Conservation (phyloP, 2,113 vertebrate species). For the Albula goreensis region DNA sequence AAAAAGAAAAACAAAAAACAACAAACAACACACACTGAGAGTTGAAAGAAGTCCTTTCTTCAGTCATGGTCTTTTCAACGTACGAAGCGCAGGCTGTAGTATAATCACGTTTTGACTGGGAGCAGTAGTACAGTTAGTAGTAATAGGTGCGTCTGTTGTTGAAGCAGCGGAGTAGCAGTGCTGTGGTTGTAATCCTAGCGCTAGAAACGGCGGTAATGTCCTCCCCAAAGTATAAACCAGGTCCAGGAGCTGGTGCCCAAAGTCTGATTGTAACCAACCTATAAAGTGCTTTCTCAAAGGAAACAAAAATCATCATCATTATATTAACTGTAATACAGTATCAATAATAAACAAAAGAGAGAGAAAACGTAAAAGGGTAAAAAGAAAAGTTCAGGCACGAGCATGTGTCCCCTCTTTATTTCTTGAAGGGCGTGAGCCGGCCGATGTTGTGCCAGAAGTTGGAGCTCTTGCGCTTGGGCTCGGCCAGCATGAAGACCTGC, state of each 20-base stretch:
- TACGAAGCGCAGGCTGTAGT: slow-evolving; percentile 42
- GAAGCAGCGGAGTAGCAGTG: slow-evolving; percentile 38
- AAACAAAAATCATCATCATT: slow-evolving; percentile 39
- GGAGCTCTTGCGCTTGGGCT: slow-evolving; percentile 90
- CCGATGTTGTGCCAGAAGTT: slow-evolving; percentile 98
- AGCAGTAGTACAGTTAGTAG: slow-evolving; percentile 57
- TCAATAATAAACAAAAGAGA: slow-evolving; percentile 35
- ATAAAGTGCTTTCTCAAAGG: slow-evolving; percentile 80
- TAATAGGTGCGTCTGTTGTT: slow-evolving; percentile 41
- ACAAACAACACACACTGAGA: slow-evolving; percentile 1
- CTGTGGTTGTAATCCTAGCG: slow-evolving; percentile 34
- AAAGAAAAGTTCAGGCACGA: slow-evolving; percentile 58
- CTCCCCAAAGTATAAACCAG: slow-evolving; percentile 32
- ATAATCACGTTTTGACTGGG: slow-evolving; percentile 38
- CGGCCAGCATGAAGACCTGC: slow-evolving; percentile 89
- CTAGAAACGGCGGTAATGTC: slow-evolving; percentile 39
- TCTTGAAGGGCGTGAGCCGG: slow-evolving; percentile 89
- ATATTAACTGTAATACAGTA: slow-evolving; percentile 62
- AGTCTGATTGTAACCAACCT: slow-evolving; percentile 66
- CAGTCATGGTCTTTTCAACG: slow-evolving; percentile 42
- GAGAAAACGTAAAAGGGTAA: slow-evolving; percentile 42
- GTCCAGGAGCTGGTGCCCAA: slow-evolving; percentile 57
- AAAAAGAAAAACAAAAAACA: slow-evolving; percentile 41
- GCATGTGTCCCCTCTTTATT: slow-evolving; percentile 59
- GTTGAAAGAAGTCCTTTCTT: slow-evolving; percentile 42